Evolutionary conservation across 30 jellyfish, hydroid and myxozoan species (phyloP).

Genomic region (Pelagia noctiluca): DNA sequence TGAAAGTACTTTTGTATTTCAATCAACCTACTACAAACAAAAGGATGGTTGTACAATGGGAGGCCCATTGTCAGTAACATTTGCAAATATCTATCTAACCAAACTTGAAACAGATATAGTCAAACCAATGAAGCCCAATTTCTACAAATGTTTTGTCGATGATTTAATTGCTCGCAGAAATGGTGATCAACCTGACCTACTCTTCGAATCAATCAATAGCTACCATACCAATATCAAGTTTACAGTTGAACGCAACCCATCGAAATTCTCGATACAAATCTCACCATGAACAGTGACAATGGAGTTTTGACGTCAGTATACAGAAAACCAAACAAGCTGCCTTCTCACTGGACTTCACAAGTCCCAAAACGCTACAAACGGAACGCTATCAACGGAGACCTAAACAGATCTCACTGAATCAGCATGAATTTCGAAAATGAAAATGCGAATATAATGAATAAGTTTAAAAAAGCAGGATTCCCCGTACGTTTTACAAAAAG

Average conservation of each 20-base stretch:
- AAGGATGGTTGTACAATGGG: conserved; percentile 32
- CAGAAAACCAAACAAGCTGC: conserved; percentile 12
- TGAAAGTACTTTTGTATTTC: not conserved
- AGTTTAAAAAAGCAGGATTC: too few relatives aligned
- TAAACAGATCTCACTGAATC: too few relatives aligned
- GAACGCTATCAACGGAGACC: too few relatives aligned
- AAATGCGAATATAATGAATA: too few relatives aligned
- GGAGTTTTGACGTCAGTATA: not conserved
- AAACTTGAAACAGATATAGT: conserved; percentile 19
- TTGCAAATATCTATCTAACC: conserved; percentile 21
- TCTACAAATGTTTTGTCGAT: conserved; percentile 22
- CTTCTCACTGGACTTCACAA: too few relatives aligned
- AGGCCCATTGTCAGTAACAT: conserved; percentile 21
- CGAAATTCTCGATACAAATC: conserved; percentile 8
- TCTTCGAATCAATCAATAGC: conserved; percentile 11
- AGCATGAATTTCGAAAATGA: too few relatives aligned
- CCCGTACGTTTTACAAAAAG: too few relatives aligned
- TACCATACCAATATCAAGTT: conserved; percentile 15
- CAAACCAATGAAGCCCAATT: conserved; percentile 18
- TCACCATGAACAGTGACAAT: not conserved
- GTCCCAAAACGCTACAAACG: too few relatives aligned
- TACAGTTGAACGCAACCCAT: conserved; percentile 23
- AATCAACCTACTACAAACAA: conserved; percentile 5
- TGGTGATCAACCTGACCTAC: conserved; percentile 21
- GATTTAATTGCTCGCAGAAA: conserved; percentile 13